Base-by-base conservation (phyloP, 37 sponge, comb jelly and placozoan genomes). In the Crambe crambe region DNA sequence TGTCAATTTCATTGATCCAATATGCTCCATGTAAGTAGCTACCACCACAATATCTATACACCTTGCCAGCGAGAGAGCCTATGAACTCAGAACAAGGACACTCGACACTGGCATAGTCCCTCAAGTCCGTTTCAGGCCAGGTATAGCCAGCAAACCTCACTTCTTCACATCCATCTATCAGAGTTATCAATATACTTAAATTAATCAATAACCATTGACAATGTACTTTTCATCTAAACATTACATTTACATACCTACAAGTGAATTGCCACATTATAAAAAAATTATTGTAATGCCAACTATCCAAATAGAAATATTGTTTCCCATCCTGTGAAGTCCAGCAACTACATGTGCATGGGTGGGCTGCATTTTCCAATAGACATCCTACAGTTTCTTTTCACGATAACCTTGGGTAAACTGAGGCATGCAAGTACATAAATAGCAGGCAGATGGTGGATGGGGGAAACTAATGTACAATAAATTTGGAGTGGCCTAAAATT, bases 51-150 rank as follows among this genome's bases (percentile, higher is more conserved):
- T 43, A 40, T 17, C 65, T 64, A 41, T 1, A 29, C 9, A 44
- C 64, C 18, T 26, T 64, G 9, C 77, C 77, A n/a, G 64, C 64
- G 27, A 42, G 43, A 30, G 64, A 40, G 23, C 77, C 63, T 26
- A 64, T 4, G 25, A 77, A 32, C 64, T 77, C 77, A 38, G 63
- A 32, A 23, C 77, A 77, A 2, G 77, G 77, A 77, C 77, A 77
- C 15, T 60, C 56, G 18, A 56, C 74, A 56, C 57, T 73, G 32
- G 74, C 74, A 34, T 17, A n/a, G 36, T 29, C 56, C 30, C 74
- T 4, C 10, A 73, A 6, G n/a, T 73, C 37, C 5, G 74, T 73
- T 57, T 73, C 74, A 17, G 74, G 74, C 74, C 74, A 73, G 15
- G 12, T 17, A 40, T 18, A 43, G n/a, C 43, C 71, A 40, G 2